Evolutionary conservation across 2,113 vertebrate genomes (phyloP).

Genomic region (Pteruthius melanotis): DNA sequence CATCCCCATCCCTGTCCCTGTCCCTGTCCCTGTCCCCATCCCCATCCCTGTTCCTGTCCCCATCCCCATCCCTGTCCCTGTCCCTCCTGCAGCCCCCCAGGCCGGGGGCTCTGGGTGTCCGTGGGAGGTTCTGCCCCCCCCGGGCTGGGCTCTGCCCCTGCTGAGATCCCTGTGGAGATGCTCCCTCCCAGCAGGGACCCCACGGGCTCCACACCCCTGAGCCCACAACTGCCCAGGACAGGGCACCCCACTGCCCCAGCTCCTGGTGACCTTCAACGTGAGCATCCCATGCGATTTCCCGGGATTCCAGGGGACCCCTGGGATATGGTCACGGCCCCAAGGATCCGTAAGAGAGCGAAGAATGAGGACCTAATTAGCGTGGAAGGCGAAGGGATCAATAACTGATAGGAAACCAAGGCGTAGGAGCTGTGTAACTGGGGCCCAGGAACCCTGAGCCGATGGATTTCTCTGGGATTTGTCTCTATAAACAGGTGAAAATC

Average conservation of each 20-base stretch:
- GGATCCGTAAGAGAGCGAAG: rapidly evolving
- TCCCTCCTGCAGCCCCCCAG: not conserved
- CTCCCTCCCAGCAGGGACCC: not conserved
- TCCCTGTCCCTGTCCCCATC: too few species aligned
- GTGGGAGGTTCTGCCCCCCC: not conserved
- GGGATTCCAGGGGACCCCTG: not conserved
- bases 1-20: too few species aligned
- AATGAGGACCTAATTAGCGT: not conserved
- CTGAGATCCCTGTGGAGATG: not conserved
- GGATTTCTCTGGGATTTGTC: not conserved
- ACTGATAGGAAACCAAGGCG: rapidly evolving
- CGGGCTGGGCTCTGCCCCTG: not conserved
- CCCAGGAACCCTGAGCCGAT: rapidly evolving
- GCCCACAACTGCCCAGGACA: not conserved
- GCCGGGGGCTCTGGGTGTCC: not conserved
- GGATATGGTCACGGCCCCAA: too few species aligned
- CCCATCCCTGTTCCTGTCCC: not conserved
- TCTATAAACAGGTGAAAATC: not conserved
- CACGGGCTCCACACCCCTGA: rapidly evolving
- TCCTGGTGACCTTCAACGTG: rapidly evolving
- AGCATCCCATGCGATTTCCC: not conserved
- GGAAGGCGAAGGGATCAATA: not conserved
- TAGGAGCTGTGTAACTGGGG: rapidly evolving
- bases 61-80: not conserved
- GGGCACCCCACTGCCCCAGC: not conserved